Percentiles rank a stretch among this genome's conserved stretches.
Conservation (phyloP, 53 echinoderm and acorn worm genomes). For the Crossaster papposus region DNA sequence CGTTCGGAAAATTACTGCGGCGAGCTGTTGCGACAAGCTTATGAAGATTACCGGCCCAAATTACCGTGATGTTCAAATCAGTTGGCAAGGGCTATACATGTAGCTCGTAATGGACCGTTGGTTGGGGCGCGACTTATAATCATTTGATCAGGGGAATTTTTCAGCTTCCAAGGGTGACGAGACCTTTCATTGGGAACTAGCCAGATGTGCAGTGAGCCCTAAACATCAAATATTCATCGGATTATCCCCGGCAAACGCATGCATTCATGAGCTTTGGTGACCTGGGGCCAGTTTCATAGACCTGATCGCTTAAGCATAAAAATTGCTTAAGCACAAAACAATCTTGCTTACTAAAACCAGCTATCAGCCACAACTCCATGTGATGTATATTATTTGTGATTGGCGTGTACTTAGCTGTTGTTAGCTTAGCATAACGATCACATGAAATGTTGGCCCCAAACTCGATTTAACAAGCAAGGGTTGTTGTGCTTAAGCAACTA, state of each 20-base stretch:
- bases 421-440: too few relatives aligned
- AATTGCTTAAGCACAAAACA: too few relatives aligned
- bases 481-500: too few relatives aligned
- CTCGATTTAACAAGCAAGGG: too few relatives aligned
- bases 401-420: too few relatives aligned
- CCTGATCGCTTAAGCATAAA: too few relatives aligned
- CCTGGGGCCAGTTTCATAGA: too few relatives aligned
- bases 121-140: neutral
- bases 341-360: too few relatives aligned
- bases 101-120: neutral
- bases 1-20: neutral
- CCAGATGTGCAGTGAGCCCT: conserved; percentile 14
- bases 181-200: conserved; percentile 7
- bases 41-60: neutral
- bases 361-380: too few relatives aligned
- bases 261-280: too few relatives aligned
- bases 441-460: too few relatives aligned
- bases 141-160: neutral
- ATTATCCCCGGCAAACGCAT: neutral
- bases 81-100: neutral
- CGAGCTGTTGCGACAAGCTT: neutral
- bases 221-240: neutral
- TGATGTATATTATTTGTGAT: too few relatives aligned
- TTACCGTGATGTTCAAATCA: neutral
- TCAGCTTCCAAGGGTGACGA: neutral